Evolutionary conservation across 2,888 invertebrate species (phyloP).

Genomic region (Watsonalla binaria): DNA sequence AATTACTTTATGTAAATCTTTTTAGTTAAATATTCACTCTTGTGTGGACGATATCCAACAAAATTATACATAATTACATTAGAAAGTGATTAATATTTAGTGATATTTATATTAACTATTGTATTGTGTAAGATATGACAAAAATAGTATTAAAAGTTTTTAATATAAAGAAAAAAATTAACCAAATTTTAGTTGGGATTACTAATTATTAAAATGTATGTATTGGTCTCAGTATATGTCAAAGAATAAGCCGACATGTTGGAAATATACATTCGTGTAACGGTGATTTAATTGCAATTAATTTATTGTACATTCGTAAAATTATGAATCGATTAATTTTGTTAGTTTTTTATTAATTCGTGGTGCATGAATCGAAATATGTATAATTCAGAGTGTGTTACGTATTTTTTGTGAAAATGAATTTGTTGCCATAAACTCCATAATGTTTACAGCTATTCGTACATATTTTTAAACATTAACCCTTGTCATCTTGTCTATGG

Average conservation of each 20-base stretch:
- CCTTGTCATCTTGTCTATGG: not conserved
- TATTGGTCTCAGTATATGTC: conserved; percentile 74
- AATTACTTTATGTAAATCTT: conserved; percentile 1
- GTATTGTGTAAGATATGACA: conserved; percentile 46
- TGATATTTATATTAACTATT: conserved; percentile 56
- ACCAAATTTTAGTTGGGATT: conserved; percentile 67
- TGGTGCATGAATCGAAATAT: conserved; percentile 24
- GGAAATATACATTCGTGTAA: not conserved
- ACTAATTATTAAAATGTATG: conserved; percentile 42
- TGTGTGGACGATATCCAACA: conserved; percentile 7
- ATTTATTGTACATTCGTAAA: conserved; percentile 13
- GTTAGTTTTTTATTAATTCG: conserved; percentile 23
- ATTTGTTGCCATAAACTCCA: not conserved
- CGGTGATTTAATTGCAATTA: not conserved
- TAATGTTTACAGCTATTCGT: not conserved
- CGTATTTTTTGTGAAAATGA: not conserved
- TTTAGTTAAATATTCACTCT: not conserved
- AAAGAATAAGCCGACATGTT: conserved; percentile 39
- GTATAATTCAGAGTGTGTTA: conserved; percentile 10
- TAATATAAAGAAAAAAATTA: conserved; percentile 42
- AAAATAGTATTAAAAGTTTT: conserved; percentile 46
- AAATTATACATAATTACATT: conserved; percentile 19
- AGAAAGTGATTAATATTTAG: conserved; percentile 51
- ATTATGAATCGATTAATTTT: conserved; percentile 26
- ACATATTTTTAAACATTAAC: not conserved